Conservation (phyloP, 2,113 vertebrate species). For the Cacatua alba region DNA sequence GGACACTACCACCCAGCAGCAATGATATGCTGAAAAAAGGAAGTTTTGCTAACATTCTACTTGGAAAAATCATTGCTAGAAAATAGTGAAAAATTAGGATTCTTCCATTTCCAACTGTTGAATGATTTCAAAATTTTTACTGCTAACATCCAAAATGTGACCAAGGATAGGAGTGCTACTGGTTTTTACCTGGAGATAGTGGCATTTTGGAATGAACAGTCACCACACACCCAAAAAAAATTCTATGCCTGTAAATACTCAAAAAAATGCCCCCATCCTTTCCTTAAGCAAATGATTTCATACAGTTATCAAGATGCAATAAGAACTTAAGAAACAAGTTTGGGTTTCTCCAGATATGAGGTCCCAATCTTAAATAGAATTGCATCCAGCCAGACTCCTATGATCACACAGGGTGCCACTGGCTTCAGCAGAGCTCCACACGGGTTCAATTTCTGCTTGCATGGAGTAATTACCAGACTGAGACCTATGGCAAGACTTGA, state of each 20-base stretch:
- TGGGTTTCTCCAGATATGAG: constrained; percentile 19
- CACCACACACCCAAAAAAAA: not conserved
- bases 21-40: not conserved
- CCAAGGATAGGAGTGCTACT: not conserved
- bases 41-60: not conserved
- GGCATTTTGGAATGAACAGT: not conserved
- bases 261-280: not conserved
- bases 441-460: not conserved
- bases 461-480: not conserved
- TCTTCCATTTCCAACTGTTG: not conserved
- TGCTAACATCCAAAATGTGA: not conserved
- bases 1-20: not conserved
- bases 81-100: not conserved
- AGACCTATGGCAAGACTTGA: constrained; percentile 21
- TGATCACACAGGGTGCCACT: constrained; percentile 1
- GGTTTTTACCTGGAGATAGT: not conserved
- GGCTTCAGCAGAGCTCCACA: constrained; percentile 14
- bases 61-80: not conserved
- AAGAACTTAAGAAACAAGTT: constrained; percentile 44
- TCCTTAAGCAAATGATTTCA: not conserved
- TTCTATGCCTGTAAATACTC: not conserved
- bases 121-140: not conserved
- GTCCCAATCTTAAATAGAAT: not conserved
- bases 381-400: not conserved
- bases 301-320: not conserved